Evolutionary conservation across 2,797 vertebrate genomes (phyloP).

Genomic region (Nasua narica): DNA sequence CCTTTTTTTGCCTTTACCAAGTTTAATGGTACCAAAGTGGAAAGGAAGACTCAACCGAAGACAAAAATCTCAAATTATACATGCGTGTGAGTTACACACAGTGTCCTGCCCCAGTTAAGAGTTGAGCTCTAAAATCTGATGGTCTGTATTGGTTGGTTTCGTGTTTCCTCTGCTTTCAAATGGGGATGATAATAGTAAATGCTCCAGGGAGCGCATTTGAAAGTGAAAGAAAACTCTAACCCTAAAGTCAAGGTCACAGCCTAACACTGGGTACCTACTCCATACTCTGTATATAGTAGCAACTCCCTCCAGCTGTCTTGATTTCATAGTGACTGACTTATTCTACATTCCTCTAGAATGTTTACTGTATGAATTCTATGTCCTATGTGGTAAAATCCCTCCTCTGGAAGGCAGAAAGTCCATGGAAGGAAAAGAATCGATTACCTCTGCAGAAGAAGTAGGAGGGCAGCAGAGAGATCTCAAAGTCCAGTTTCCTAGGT

Average conservation of each 20-base stretch:
- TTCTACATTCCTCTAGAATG: not conserved
- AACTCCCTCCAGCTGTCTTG: not conserved
- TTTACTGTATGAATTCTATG: not conserved
- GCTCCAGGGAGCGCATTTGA: accelerated
- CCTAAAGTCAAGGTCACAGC: not conserved
- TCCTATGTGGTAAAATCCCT: not conserved
- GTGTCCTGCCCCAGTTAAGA: not conserved
- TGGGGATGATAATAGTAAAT: not conserved
- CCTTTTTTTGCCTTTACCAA: not conserved
- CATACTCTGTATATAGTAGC: not conserved
- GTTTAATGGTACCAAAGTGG: not conserved
- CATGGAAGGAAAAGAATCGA: not conserved
- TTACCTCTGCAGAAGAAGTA: not conserved
- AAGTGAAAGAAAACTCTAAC: not conserved
- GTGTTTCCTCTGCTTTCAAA: not conserved
- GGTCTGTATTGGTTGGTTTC: not conserved
- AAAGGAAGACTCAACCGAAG: not conserved
- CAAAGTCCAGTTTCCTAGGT: not conserved
- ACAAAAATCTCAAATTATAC: not conserved
- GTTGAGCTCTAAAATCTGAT: not conserved
- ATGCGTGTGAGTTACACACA: accelerated
- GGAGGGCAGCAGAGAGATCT: not conserved
- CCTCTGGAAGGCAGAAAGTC: not conserved
- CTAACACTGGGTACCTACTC: too few relatives aligned
- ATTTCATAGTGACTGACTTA: not conserved